phyloP scores from a whole-genome alignment of 2,797 vertebrate species.

The Cetoscarus ocellatus region DNA sequence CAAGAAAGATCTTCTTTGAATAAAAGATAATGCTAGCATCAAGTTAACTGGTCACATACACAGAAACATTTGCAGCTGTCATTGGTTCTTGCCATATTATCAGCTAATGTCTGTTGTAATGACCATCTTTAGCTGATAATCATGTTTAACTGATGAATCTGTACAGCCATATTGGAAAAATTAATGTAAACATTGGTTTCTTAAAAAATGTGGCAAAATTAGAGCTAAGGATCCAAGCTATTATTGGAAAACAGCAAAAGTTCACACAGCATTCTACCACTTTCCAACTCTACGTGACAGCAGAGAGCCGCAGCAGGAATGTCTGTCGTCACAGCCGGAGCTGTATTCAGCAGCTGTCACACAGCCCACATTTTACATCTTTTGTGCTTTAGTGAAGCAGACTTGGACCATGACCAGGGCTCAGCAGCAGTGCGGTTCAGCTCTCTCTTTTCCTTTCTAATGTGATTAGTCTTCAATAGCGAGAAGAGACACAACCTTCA shows the following conservation, averaged over 20 bases:
- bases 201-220: no score
- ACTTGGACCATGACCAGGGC: constrained; percentile 48
- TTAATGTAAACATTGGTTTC: no score
- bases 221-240: no score
- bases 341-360: constrained; percentile 31
- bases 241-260: not conserved
- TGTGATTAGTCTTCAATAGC: constrained; percentile 60
- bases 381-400: constrained; percentile 54
- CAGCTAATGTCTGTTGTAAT: no score
- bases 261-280: constrained; percentile 2
- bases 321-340: constrained; percentile 18
- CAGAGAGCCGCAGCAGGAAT: constrained; percentile 1
- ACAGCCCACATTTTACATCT: constrained; percentile 35
- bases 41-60: no score
- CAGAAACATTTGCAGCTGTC: no score
- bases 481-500: constrained; percentile 50
- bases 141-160: no score
- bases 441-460: constrained; percentile 44
- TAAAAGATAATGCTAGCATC: no score
- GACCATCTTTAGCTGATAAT: no score
- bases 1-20: no score
- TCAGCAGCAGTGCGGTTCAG: constrained; percentile 45
- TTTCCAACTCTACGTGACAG: constrained; percentile 10
- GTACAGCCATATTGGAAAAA: no score
- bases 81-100: no score